Conservation (phyloP, 2,113 vertebrate species). For the Dasyurus viverrinus region DNA sequence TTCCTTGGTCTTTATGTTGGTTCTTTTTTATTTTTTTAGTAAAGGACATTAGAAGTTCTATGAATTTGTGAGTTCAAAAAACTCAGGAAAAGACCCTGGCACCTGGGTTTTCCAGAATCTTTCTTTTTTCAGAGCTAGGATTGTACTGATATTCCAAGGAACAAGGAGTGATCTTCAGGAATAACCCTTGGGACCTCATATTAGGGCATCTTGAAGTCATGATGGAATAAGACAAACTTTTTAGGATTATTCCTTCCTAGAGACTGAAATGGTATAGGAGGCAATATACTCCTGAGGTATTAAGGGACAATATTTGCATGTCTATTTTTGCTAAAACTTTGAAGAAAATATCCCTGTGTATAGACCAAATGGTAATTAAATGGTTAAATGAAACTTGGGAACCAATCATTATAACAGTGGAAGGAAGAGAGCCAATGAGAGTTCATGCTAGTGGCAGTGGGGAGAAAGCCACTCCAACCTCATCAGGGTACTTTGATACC, state of each 20-base stretch:
- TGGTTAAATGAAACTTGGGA: background rate
- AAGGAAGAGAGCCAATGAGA: background rate
- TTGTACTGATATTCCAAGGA: background rate
- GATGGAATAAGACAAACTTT: background rate
- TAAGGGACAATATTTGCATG: background rate
- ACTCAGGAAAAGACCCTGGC: too few relatives aligned
- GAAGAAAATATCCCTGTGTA: background rate
- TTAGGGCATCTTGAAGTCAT: background rate
- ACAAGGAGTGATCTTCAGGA: background rate
- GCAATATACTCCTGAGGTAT: background rate
- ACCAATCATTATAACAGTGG: background rate
- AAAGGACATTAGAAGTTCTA: background rate
- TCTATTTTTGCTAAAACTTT: background rate
- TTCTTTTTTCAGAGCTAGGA: background rate
- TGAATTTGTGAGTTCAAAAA: background rate
- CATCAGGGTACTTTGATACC: background rate
- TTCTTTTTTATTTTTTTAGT: background rate
- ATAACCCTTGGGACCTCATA: background rate
- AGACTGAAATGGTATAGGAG: background rate
- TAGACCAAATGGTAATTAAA: background rate
- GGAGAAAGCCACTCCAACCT: background rate
- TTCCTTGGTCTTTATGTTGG: background rate
- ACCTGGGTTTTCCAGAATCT: background rate
- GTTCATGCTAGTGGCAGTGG: background rate
- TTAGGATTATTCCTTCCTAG: background rate